Percentiles rank a stretch among this genome's conserved stretches.
Conservation (phyloP, 1,140 invertebrate genomes). For the Tenebrio molitor region DNA sequence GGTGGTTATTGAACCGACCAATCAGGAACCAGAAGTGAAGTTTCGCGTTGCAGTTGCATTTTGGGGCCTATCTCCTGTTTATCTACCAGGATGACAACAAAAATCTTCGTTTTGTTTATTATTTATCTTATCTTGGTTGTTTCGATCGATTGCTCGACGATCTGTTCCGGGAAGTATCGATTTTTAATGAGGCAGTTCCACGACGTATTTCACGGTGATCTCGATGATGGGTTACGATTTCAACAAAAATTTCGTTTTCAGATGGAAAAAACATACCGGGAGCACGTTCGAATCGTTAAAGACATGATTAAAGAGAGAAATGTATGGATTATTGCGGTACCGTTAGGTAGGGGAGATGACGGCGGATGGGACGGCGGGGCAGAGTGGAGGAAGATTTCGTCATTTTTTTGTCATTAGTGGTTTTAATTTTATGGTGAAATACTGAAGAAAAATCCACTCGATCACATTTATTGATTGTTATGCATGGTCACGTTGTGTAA, state of each 20-base stretch:
- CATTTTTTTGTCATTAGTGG: background rate
- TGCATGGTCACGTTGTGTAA: background rate
- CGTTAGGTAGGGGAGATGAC: background rate
- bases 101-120: background rate
- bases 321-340: background rate
- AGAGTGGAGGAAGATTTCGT: background rate
- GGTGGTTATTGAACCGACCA: slow-evolving; percentile 24
- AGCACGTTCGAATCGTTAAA: slow-evolving; percentile 3
- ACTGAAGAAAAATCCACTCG: background rate
- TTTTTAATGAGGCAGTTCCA: too few relatives aligned
- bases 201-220: too few relatives aligned
- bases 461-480: background rate
- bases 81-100: background rate
- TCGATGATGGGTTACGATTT: too few relatives aligned
- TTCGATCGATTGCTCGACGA: background rate
- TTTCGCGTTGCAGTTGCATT: slow-evolving; percentile 22
- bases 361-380: background rate
- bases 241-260: too few relatives aligned
- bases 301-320: background rate
- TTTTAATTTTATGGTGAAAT: background rate
- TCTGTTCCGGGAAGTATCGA: too few relatives aligned
- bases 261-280: background rate
- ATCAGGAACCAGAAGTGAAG: slow-evolving; percentile 1
- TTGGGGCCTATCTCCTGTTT: slow-evolving; percentile 27
- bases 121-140: background rate